A percentile compares a stretch with the other conserved stretches of the same genome.
Conservation (phyloP, 2,113 vertebrate genomes). For the Spermophilus dauricus region DNA sequence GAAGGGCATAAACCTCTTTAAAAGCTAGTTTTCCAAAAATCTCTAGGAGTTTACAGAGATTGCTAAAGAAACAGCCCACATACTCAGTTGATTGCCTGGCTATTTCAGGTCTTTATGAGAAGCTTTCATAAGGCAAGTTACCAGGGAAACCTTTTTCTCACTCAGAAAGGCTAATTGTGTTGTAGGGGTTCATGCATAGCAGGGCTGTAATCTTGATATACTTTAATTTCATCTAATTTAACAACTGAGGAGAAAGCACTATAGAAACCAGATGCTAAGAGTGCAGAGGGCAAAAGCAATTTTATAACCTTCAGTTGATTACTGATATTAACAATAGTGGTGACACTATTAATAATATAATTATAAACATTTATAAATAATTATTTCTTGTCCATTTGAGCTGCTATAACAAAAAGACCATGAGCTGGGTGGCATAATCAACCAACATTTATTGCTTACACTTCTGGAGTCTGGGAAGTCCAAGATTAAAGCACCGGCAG, state of each 20-base stretch:
- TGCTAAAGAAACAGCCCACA: slow-evolving; percentile 42
- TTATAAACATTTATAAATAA: slow-evolving; percentile 1
- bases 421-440: background rate
- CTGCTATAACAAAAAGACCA: background rate
- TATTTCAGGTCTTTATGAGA: slow-evolving; percentile 56
- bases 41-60: slow-evolving; percentile 6
- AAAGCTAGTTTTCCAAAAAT: background rate
- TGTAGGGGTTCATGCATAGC: background rate
- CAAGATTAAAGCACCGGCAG: background rate
- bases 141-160: slow-evolving; percentile 67
- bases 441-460: background rate
- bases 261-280: slow-evolving; percentile 23
- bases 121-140: slow-evolving; percentile 46
- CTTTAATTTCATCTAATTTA: slow-evolving; percentile 59
- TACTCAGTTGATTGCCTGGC: background rate
- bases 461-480: too few species aligned
- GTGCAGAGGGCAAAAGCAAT: background rate
- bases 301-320: slow-evolving; percentile 4
- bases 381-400: background rate
- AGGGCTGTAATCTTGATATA: slow-evolving; percentile 55
- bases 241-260: slow-evolving; percentile 21
- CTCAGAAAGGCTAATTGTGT: slow-evolving; percentile 56
- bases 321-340: background rate
- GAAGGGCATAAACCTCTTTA: background rate
- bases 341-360: background rate